A percentile compares a stretch with the other conserved stretches of the same genome.
Evolutionary conservation across 2,113 vertebrate species (phyloP).

Genomic region (Orthonyx spaldingii): DNA sequence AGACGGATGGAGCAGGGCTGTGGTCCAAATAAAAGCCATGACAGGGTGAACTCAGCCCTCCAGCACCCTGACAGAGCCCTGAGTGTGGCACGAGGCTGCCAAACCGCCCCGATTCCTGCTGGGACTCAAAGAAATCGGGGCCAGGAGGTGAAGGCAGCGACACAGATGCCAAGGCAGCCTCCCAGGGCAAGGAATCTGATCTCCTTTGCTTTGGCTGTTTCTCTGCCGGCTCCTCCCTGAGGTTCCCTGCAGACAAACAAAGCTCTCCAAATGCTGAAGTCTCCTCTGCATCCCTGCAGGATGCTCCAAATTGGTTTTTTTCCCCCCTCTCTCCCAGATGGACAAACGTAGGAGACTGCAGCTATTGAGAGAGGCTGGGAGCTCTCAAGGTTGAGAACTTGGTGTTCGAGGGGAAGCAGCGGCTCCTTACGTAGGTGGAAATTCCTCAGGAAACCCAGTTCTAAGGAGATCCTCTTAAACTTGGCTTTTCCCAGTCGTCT

Average conservation of each 20-base stretch:
- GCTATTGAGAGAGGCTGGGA: neutral
- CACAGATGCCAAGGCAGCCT: neutral
- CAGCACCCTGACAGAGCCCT: neutral
- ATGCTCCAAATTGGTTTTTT: neutral
- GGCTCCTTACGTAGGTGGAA: neutral
- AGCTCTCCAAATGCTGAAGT: fast-evolving
- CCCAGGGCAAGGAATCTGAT: neutral
- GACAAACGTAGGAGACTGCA: neutral
- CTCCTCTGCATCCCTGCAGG: neutral
- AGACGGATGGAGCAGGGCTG: neutral
- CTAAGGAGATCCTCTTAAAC: neutral
- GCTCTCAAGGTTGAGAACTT: neutral
- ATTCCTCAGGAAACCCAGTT: neutral
- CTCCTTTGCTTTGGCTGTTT: neutral
- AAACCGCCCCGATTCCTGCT: neutral
- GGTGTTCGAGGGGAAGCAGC: neutral
- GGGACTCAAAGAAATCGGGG: neutral
- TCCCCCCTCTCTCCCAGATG: neutral
- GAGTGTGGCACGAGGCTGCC: fast-evolving
- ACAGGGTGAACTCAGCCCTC: neutral
- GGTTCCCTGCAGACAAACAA: neutral
- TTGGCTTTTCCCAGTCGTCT: neutral
- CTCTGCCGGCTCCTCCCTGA: neutral
- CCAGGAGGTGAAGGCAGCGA: neutral
- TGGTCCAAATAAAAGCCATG: fast-evolving